Evolutionary conservation across 2,113 vertebrate genomes (phyloP).

Genomic region (Datnioides undecimradiatus): DNA sequence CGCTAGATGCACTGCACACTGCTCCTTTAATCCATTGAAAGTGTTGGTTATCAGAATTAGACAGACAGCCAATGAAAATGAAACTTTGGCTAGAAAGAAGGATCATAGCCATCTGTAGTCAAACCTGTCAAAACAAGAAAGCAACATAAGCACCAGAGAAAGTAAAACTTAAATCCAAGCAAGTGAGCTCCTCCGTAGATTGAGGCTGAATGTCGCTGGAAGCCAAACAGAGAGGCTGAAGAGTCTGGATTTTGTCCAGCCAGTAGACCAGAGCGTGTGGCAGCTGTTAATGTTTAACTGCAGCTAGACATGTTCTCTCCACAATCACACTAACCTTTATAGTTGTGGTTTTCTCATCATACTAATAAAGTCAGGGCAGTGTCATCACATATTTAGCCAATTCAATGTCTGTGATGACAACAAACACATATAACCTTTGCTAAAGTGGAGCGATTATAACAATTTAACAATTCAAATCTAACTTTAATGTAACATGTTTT

Average conservation of each 20-base stretch:
- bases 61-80: neutral
- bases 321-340: slow-evolving; percentile 26
- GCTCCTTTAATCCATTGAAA: neutral
- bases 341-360: neutral
- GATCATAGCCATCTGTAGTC: neutral
- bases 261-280: slow-evolving; percentile 30
- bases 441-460: neutral
- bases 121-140: neutral
- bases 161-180: neutral
- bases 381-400: neutral
- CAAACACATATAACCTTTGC: neutral
- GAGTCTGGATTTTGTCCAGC: slow-evolving; percentile 30
- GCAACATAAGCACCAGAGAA: neutral
- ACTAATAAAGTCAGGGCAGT: neutral
- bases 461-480: too few relatives aligned
- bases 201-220: neutral
- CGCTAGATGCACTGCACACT: too few relatives aligned
- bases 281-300: slow-evolving; percentile 59
- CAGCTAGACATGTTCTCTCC: slow-evolving; percentile 16
- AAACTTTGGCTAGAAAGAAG: neutral
- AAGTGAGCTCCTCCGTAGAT: neutral
- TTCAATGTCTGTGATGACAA: neutral
- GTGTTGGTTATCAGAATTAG: neutral
- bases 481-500: neutral
- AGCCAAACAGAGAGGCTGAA: neutral